Evolutionary conservation across 30 jellyfish, hydroid and myxozoan species (phyloP).

Genomic region (Cassiopea xamachana): DNA sequence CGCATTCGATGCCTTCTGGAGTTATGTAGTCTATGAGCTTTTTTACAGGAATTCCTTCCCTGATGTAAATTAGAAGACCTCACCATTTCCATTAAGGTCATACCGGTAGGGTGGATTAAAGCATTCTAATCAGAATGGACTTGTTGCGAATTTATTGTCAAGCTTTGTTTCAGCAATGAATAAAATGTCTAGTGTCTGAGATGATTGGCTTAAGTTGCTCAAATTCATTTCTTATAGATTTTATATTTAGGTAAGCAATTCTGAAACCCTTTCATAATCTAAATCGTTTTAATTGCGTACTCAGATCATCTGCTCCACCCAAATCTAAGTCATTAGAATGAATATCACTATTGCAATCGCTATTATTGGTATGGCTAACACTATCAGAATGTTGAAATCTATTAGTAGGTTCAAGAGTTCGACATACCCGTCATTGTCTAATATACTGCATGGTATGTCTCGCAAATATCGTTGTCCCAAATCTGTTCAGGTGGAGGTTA

Average conservation of each 20-base stretch:
- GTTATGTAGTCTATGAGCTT: constrained; percentile 5
- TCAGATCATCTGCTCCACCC: constrained; percentile 49
- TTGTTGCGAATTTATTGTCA: constrained; percentile 34
- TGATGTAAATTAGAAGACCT: constrained; percentile 39
- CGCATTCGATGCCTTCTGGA: constrained; percentile 33
- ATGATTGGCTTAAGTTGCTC: constrained; percentile 19
- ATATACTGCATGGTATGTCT: constrained; percentile 37
- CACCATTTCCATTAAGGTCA: constrained; percentile 52
- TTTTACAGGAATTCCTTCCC: constrained; percentile 34
- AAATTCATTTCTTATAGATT: constrained; percentile 47
- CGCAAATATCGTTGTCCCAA: constrained; percentile 60
- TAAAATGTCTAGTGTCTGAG: constrained; percentile 8
- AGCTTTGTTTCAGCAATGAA: constrained; percentile 55
- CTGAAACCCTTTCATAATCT: constrained; percentile 19
- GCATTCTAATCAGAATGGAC: constrained; percentile 38
- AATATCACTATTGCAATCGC: constrained; percentile 31
- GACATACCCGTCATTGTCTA: constrained; percentile 47
- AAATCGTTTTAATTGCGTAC: constrained; percentile 27
- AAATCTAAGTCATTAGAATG: constrained; percentile 27
- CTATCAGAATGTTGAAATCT: constrained; percentile 35
- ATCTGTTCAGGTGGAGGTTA: constrained; percentile 61
- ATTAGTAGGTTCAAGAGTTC: constrained; percentile 36
- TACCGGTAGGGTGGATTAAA: constrained; percentile 32
- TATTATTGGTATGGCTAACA: constrained; percentile 4
- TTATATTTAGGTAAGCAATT: constrained; percentile 50